Base-by-base conservation (phyloP, 2,113 vertebrate genomes). In the Eidolon helvum region DNA sequence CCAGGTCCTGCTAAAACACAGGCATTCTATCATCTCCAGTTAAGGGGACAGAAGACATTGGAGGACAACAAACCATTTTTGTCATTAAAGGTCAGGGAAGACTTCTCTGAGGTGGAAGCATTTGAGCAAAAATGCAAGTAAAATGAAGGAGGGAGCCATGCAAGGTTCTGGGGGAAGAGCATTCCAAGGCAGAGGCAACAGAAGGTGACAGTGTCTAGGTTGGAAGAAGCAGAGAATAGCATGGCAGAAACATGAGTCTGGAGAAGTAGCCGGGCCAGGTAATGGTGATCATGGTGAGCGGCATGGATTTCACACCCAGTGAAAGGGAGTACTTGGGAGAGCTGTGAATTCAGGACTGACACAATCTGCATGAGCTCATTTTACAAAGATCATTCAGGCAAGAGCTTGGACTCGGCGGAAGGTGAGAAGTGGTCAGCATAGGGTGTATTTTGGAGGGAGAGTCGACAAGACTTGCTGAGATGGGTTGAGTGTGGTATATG, bases 351-450 rank as follows among this genome's bases (percentile, higher is more conserved):
- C 33, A 48, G 40, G 63, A 59, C 28, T 14, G 11, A 28, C 16
- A 0, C 15, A 5, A 40, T 50, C 85, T 5, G 26, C 11, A 2
- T 5, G 33, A 28, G 5, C 26, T 30, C 65, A 26, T 38, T 3
- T 38, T 22, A 10, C 24, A 19, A 28, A 72, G 45, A 45, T 18
- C 35, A 5, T 45, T 57, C 71, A 4, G 45, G 35, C 2, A 4
- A 79, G 71, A 72, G 19, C 16, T 15, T 0, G 11, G n/a, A 35
- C 11, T 8, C 4, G 3, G 4, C 0, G 5, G 43, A 40, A 26
- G 22, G 43, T 1, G 35, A 38, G 5, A 16, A 7, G 40, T 0
- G 4, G 26, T 43, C 53, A 30, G 1, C 0, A 0, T 1, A 33
- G 28, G 61, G 10, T 18, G 0, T 4, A 11, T 15, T 59, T 35